Base-by-base conservation (phyloP, 1,140 invertebrate genomes). In the Trachymyrmex cornetzi region DNA sequence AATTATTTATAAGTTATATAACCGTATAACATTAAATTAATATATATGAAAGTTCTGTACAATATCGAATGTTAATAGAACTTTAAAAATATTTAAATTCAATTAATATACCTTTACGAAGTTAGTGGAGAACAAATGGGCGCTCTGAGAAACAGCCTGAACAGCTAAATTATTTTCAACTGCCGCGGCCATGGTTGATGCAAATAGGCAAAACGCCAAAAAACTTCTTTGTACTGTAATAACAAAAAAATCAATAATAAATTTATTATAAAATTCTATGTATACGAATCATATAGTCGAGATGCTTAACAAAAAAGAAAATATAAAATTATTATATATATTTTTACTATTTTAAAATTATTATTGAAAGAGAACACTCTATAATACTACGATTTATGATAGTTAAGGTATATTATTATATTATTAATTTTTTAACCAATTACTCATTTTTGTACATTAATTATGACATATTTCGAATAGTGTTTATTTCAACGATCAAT, bases 31-130 rank as follows among this genome's bases (percentile, higher is more conserved):
- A 44, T 34, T 19, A 44, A 57, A 24, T 27, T 81, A 11, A 81
- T 38, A 57, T 53, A 34, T 27, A n/a, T 2, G 3, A 64, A 75
- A 59, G 3, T 11, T 75, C 2, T 44, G 2, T 38, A 59, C 2
- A 7, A 27, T 14, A 59, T 38, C 22, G 38, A 5, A 55, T 0
- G 7, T 5, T 44, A 24, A 77, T 77, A 59, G 14, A 48, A 27
- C 14, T 27, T 59, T 2, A 34, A 14, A 24, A 59, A 59, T 38
- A 75, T 75, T 59, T 75, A 61, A 61, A 61, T 44, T 61, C 0
- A 67, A 53, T 48, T n/a, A 55, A 34, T 2, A 55, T 82, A 93
- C 93, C 88, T 93, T 92, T 12, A 91, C 89, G 1, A 94, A 91
- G 2, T 88, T 84, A 0, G 81, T 55, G 0, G 92, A 87, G 66